phyloP scores from a whole-genome alignment of 2,888 invertebrate genomes.

The Luffia ferchaultella region DNA sequence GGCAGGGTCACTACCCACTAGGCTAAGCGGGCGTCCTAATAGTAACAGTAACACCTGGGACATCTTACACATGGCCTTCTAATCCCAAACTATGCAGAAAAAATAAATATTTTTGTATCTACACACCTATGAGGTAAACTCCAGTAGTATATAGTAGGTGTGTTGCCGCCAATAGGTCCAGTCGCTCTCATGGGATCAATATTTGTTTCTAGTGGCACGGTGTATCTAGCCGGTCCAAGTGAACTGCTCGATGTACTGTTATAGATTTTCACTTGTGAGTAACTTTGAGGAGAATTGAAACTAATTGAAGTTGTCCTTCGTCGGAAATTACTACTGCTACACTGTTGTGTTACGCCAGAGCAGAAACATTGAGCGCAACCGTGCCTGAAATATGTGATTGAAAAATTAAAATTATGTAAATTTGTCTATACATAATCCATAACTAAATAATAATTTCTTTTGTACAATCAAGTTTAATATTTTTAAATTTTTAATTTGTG shows the following conservation, averaged over 20 bases:
- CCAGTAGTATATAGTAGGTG: conserved; percentile 83
- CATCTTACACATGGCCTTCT: too few relatives aligned
- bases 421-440: too few relatives aligned
- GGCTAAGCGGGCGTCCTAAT: too few relatives aligned
- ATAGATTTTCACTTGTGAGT: conserved; percentile 38
- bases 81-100: too few relatives aligned
- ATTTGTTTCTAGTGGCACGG: conserved; percentile 32
- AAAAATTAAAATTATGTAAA: not conserved
- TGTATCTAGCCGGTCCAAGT: conserved; percentile 30
- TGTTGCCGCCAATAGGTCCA: conserved; percentile 70
- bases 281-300: conserved; percentile 45
- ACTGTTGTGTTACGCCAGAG: conserved; percentile 84
- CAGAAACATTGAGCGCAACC: conserved; percentile 98
- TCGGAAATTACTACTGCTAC: conserved; percentile 81
- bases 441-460: too few relatives aligned
- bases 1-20: too few relatives aligned
- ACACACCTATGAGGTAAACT: conserved; percentile 72
- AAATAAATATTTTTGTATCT: too few relatives aligned
- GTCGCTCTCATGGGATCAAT: conserved; percentile 43
- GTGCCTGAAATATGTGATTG: conserved; percentile 43
- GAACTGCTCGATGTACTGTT: conserved; percentile 30
- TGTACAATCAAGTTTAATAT: too few relatives aligned
- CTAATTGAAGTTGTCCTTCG: conserved; percentile 58
- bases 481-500: too few relatives aligned
- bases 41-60: too few relatives aligned